phyloP scores from a whole-genome alignment of 2,888 invertebrate genomes.

The Ceraclea dissimilis region DNA sequence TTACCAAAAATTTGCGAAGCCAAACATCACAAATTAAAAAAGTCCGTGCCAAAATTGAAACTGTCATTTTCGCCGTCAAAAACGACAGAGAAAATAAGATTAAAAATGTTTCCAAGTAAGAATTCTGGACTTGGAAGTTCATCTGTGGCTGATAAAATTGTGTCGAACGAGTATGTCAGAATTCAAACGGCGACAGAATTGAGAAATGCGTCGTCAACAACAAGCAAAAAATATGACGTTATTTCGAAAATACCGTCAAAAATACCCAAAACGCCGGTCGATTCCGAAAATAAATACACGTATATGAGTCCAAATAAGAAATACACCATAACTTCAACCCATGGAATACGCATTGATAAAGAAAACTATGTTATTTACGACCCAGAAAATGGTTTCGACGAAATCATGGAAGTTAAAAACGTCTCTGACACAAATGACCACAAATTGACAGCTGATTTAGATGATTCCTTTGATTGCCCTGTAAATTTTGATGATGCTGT shows the following conservation, averaged over 20 bases:
- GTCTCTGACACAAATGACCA: not conserved
- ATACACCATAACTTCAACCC: conserved; percentile 46
- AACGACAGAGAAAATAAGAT: conserved; percentile 36
- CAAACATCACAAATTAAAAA: conserved; percentile 25
- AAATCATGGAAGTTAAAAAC: conserved; percentile 29
- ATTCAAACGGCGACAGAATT: too few relatives aligned
- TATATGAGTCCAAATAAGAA: conserved; percentile 48
- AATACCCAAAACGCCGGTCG: conserved; percentile 46
- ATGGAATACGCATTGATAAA: conserved; percentile 47
- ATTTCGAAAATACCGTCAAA: conserved; percentile 45
- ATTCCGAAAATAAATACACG: conserved; percentile 43
- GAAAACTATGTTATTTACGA: conserved; percentile 49
- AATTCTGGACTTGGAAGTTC: not conserved
- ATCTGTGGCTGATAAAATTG: not conserved
- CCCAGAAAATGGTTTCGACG: conserved; percentile 42
- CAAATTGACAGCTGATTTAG: not conserved
- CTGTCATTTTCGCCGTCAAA: conserved; percentile 41
- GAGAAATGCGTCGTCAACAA: conserved; percentile 38
- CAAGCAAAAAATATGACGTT: conserved; percentile 28
- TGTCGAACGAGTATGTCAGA: conserved; percentile 42
- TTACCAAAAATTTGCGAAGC: not conserved
- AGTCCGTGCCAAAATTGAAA: conserved; percentile 37
- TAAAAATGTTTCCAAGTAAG: conserved; percentile 39
- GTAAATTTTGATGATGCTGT: not conserved
- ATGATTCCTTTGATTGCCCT: not conserved